Evolutionary conservation across 2,113 vertebrate genomes (phyloP).

Genomic region (Tupaia chinensis): DNA sequence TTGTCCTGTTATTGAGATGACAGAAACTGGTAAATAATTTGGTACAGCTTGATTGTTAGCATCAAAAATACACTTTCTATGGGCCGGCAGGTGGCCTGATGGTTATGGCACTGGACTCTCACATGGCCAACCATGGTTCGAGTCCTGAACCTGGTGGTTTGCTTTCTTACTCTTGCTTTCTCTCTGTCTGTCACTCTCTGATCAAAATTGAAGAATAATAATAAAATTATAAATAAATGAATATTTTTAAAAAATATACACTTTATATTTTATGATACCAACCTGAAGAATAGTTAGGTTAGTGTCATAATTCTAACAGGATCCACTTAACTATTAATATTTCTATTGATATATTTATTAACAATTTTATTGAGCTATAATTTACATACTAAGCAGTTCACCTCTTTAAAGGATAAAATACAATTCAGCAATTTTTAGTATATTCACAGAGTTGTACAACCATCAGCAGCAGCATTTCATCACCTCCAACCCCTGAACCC

Average conservation of each 20-base stretch:
- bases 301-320: not conserved
- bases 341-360: not conserved
- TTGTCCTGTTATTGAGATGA: slow-evolving; percentile 23
- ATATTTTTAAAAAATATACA: not conserved
- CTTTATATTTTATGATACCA: not conserved
- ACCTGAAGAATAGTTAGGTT: slow-evolving; percentile 16
- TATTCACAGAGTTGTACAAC: not conserved
- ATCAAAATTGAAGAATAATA: no score
- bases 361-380: slow-evolving; percentile 12
- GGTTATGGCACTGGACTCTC: no score
- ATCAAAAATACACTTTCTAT: not conserved
- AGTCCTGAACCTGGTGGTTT: no score
- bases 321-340: slow-evolving; percentile 27
- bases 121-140: no score
- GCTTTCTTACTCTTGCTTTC: no score
- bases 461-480: not conserved
- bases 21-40: not conserved
- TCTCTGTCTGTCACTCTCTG: no score
- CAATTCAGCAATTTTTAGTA: not conserved
- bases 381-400: not conserved
- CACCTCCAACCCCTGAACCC: not conserved
- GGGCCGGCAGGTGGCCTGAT: not conserved
- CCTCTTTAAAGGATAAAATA: slow-evolving; percentile 9
- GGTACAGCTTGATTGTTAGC: slow-evolving; percentile 2
- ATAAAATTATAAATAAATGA: no score